Evolutionary conservation across 1,140 invertebrate species (phyloP), one percentile per base, ranked within the genome.

Genomic region (Neelides sp.): DNA sequence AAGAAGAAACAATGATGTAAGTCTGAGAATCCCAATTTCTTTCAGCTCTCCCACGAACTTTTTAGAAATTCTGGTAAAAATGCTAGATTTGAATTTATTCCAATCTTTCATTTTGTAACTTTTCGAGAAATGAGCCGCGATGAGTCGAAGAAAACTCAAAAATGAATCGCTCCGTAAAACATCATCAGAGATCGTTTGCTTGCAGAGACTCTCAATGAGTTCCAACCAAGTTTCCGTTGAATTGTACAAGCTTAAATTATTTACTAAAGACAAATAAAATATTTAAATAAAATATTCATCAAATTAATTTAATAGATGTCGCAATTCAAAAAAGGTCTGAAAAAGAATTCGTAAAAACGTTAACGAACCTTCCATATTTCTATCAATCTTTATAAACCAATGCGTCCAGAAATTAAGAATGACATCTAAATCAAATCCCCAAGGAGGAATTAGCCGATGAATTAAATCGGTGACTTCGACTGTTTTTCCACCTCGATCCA

Each of bases 1-100:
- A 19, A 28, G 22, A 0, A 54, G 30, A 43, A 42, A 49, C 10
- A 54, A 22, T 8, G 52, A 44, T 13, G 17, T 37, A 1, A 41
- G 34, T 28, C 52, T 47, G 19, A 44, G 23, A 1, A 54, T 23
- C 13, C 52, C 52, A 23, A 49, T 5, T 30, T 54, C 52, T 5
- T 39, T 28, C 23, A 24, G 48, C n/a, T 42, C 39, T 1, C 19
- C 24, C 36, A 39, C 32, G 39, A 22, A 37, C 15, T 26, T 45
- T 4, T 30, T 30, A 8, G 20, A 40, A 2, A 54, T 17, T 17
- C 50, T 54, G 3, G 40, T 35, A 19, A 46, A 43, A 12, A 54
- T 44, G n/a, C 23, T 44, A 13, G 47, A 35, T 24, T 54, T 49
- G 3, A 54, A 23, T 44, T 45, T 43, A 13, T 32, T 26, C 34